Evolutionary conservation across 2,888 invertebrate species (phyloP).

Genomic region (Tricholauxania praeusta): DNA sequence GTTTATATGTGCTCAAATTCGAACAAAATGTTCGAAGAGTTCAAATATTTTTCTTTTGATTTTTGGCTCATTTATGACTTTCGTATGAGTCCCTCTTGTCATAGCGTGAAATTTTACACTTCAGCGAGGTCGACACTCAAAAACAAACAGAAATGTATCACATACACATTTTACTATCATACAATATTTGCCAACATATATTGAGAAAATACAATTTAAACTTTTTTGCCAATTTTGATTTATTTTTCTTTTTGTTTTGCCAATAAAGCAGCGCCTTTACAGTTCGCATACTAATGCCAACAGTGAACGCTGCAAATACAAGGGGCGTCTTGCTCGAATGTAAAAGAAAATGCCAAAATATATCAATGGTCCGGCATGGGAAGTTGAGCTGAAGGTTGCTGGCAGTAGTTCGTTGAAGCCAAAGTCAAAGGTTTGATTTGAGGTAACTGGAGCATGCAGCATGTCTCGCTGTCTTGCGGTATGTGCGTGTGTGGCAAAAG

Average conservation of each 20-base stretch:
- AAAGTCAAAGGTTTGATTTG: slow-evolving; percentile 17
- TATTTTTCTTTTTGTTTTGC: slow-evolving; percentile 33
- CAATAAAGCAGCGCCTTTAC: slow-evolving; percentile 19
- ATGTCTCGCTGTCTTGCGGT: background rate
- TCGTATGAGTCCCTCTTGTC: background rate
- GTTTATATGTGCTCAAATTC: no score
- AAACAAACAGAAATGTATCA: background rate
- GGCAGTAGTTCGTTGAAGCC: slow-evolving; percentile 5
- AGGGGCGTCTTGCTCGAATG: background rate
- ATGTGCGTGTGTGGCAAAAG: no score
- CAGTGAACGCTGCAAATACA: background rate
- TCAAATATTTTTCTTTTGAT: background rate
- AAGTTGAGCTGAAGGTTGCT: background rate
- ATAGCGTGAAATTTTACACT: slow-evolving; percentile 9
- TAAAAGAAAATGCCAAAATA: background rate
- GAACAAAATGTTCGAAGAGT: no score
- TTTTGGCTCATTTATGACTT: background rate
- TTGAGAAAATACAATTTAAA: slow-evolving; percentile 9
- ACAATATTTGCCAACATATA: background rate
- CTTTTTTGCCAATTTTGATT: slow-evolving; percentile 21
- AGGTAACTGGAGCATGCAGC: slow-evolving; percentile 10
- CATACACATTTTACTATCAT: background rate
- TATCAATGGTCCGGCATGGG: background rate
- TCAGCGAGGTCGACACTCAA: background rate
- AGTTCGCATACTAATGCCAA: slow-evolving; percentile 9